Base-by-base conservation (phyloP, 2,113 vertebrate species). In the Myanophis thanlyinensis region DNA sequence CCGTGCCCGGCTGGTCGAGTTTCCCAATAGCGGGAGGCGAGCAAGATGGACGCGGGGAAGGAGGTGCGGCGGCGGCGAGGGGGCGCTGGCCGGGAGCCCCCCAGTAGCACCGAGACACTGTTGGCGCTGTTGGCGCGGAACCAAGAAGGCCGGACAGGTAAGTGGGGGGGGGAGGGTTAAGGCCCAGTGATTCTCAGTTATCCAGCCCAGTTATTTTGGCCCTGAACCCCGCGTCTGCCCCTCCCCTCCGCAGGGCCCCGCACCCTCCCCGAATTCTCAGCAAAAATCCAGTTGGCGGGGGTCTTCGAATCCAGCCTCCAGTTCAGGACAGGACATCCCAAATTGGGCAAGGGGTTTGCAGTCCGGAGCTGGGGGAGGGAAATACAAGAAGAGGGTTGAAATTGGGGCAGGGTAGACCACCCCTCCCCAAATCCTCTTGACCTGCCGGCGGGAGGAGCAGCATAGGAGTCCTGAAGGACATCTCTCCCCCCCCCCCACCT, bases 111-210 rank as follows among this genome's bases (percentile, higher is more conserved):
- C 25, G 98, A 98, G 95, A 97, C 98, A 96, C 98, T 98, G 30
- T 94, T 98, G 2, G 98, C 98, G 22, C 92, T 98, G 91, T 96
- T 98, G 95, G 97, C 98, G 3, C 98, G 98, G 94, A 98, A 97
- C 54, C 98, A 98, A 51, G 97, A 98, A 85, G 96, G 98, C 85
- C 97, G 97, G 56, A 98, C 97, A 98, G 98, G 98, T 98, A 98
- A 15, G 3, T 4, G 6, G 47, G 11, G 20, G 1, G 7, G 20
- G 11, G 9, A 5, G 0, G 5, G 53, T 12, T 9, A 51, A 5
- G 27, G 62, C 35, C 67, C 35, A 40, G 40, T 9, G n/a, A 18
- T 9, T 40, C n/a, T 80, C n/a, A 22, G 35, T 3, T 35, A 40
- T 40, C 67, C 67, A 2, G 18, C 2, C 67, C 35, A 40, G 67